Evolutionary conservation across 2,888 invertebrate genomes (phyloP).

Genomic region (Drosophila nigritarsus): DNA sequence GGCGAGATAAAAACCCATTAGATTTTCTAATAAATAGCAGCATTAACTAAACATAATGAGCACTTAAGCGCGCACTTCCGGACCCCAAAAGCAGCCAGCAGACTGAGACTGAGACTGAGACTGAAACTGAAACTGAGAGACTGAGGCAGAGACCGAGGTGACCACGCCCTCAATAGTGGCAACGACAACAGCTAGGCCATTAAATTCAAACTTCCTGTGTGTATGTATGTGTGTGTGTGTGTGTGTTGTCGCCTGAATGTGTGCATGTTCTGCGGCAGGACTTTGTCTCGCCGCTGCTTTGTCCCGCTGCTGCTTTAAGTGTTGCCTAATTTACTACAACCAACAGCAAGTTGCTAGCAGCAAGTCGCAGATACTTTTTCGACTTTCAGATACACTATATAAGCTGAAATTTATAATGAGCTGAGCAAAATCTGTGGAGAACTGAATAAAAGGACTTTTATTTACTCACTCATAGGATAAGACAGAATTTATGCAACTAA

Average conservation of each 20-base stretch:
- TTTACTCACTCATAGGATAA: not conserved
- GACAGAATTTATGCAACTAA: fast-evolving
- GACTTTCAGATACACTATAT: conserved; percentile 23
- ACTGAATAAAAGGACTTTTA: not conserved
- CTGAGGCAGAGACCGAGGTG: conserved; percentile 5
- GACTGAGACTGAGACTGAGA: not conserved
- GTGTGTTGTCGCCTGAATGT: conserved; percentile 32
- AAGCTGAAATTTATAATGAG: not conserved
- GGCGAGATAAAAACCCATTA: conserved; percentile 69
- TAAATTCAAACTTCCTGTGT: conserved; percentile 66
- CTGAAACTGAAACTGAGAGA: not conserved
- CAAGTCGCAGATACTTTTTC: not conserved
- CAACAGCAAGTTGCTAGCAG: conserved; percentile 19
- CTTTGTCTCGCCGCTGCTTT: conserved; percentile 50
- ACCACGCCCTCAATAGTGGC: conserved; percentile 51
- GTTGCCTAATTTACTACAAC: conserved; percentile 73
- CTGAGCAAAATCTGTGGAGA: not conserved
- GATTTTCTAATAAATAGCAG: conserved; percentile 76
- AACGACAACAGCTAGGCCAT: conserved; percentile 50
- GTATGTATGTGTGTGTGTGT: conserved; percentile 5
- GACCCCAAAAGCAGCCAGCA: conserved; percentile 30
- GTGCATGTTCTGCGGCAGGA: conserved; percentile 48
- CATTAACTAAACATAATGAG: conserved; percentile 79
- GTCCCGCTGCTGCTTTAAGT: conserved; percentile 65
- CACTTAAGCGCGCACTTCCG: conserved; percentile 79